These are phyloP conservation scores for Lampropteryx suffumata DNA, from an alignment of 2,888 invertebrate genomes.

Conservation along the genomic window DNA sequence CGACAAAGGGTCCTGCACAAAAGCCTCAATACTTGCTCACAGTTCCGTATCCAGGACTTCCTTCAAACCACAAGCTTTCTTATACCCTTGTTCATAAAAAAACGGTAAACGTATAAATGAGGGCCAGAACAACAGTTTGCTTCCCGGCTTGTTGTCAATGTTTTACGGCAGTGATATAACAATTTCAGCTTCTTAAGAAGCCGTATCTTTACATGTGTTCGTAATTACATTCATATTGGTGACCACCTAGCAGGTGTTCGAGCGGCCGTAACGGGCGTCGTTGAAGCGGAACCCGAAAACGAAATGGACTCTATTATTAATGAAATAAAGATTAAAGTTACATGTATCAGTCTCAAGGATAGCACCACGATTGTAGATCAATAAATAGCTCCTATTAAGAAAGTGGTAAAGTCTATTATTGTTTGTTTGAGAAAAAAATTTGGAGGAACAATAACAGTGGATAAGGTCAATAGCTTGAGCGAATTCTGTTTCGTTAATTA, in stretches of 20 bases:
- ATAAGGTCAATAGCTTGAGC: slow-evolving; percentile 75
- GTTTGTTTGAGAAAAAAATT: slow-evolving; percentile 28
- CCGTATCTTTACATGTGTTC: slow-evolving; percentile 46
- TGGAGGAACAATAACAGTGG: slow-evolving; percentile 50
- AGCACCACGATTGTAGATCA: slow-evolving; percentile 45
- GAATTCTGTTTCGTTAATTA: slow-evolving; percentile 75
- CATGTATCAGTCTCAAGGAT: slow-evolving; percentile 50
- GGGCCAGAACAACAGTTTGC: too few species aligned
- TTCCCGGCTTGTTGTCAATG: too few species aligned
- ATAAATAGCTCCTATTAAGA: slow-evolving; percentile 59
- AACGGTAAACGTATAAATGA: not conserved
- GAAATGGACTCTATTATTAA: slow-evolving; percentile 22
- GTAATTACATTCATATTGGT: slow-evolving; percentile 79
- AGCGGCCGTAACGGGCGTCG: slow-evolving; percentile 67
- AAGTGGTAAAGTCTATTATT: slow-evolving; percentile 53
- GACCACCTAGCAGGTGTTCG: slow-evolving; percentile 74
- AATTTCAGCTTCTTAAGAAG: not conserved
- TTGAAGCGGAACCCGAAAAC: slow-evolving; percentile 53
- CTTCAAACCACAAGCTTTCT: slow-evolving; percentile 71
- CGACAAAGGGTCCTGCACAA: slow-evolving; percentile 29
- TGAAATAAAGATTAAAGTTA: slow-evolving; percentile 37
- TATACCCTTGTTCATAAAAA: slow-evolving; percentile 20
- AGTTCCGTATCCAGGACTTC: slow-evolving; percentile 55
- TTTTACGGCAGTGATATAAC: not conserved
- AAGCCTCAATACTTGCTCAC: slow-evolving; percentile 32